These are phyloP conservation scores for Chydorus sphaericus DNA, from an alignment of 2,888 invertebrate genomes.

Conservation along the genomic window DNA sequence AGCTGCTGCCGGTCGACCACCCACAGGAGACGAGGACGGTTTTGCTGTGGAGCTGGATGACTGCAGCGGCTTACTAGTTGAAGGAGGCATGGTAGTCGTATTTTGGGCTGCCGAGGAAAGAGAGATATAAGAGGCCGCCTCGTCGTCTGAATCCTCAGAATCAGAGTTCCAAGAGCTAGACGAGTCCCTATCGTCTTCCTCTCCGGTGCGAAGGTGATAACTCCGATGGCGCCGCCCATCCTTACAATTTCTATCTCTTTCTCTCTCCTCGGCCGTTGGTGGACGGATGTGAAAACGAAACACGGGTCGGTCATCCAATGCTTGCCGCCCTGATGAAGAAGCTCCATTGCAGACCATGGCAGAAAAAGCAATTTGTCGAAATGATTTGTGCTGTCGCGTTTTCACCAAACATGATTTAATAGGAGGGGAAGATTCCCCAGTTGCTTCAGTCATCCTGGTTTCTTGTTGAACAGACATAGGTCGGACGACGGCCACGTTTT, in stretches of 20 bases:
- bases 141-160: neutral
- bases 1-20: neutral
- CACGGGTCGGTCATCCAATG: constrained; percentile 1
- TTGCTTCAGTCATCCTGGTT: neutral
- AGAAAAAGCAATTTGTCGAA: constrained; percentile 10
- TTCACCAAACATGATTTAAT: neutral
- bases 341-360: constrained; percentile 3
- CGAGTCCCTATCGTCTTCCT: neutral
- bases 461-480: neutral
- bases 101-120: too few species aligned
- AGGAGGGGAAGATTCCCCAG: neutral
- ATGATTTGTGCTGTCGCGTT: neutral
- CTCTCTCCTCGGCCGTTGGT: constrained; percentile 10
- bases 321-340: constrained; percentile 1
- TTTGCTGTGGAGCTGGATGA: neutral
- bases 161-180: constrained; percentile 2
- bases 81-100: neutral
- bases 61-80: neutral
- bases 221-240: neutral
- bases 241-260: neutral
- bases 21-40: neutral
- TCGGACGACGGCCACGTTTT: neutral
- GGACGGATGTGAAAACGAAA: constrained; percentile 2
- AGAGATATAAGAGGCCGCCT: too few species aligned
- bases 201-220: neutral